phyloP scores from a whole-genome alignment of 2,888 invertebrate species.

The Ellobium chinense region DNA sequence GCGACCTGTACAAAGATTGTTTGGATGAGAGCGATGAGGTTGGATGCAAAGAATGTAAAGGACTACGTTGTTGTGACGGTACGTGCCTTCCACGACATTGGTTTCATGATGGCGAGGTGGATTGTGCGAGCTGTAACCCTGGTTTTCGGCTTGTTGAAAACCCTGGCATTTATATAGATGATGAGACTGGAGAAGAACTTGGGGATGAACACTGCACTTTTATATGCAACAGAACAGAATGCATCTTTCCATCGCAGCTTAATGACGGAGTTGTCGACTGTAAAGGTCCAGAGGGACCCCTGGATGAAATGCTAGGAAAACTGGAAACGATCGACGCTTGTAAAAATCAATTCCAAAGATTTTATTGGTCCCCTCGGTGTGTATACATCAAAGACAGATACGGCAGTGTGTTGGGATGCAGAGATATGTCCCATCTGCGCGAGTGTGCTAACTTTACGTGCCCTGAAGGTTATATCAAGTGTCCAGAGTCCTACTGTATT shows the following conservation, averaged over 20 bases:
- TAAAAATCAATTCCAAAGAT: background rate
- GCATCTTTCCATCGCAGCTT: background rate
- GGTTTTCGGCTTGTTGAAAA: no score
- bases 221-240: background rate
- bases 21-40: no score
- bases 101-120: no score
- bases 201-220: no score
- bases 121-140: no score
- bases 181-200: no score
- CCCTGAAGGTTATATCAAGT: constrained; percentile 7
- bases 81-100: no score
- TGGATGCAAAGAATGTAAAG: no score
- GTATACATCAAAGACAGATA: background rate
- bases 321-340: background rate
- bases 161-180: no score
- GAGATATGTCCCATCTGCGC: constrained; percentile 10
- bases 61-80: no score
- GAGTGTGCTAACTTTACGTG: background rate
- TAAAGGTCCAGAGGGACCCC: background rate
- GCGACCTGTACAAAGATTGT: no score
- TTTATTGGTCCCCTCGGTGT: constrained; percentile 3
- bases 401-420: background rate
- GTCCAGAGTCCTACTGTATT: constrained; percentile 18
- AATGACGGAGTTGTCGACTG: background rate
- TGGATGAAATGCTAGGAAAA: constrained; percentile 2